phyloP scores from a whole-genome alignment of 2,113 vertebrate genomes.

The Puffinus mauretanicus region DNA sequence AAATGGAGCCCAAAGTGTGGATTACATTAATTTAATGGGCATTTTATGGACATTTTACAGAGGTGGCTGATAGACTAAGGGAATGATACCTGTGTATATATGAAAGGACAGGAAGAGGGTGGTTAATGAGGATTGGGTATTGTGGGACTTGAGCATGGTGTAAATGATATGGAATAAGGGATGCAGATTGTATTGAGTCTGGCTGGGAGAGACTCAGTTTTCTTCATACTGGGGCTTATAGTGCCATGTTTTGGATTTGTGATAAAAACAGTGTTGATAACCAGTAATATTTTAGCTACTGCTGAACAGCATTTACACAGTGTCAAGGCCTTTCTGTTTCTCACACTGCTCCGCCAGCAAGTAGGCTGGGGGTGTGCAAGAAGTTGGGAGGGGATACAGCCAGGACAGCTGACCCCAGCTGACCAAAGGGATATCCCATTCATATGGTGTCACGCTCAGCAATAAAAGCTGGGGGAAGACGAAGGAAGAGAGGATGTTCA shows the following conservation, averaged over 20 bases:
- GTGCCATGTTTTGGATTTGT: background rate
- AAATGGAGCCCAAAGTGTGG: background rate
- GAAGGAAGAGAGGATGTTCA: no score
- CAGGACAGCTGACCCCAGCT: no score
- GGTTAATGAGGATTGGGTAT: background rate
- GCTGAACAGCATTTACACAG: background rate
- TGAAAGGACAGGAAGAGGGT: background rate
- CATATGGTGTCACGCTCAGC: no score
- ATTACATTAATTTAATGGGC: background rate
- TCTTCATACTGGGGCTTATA: background rate
- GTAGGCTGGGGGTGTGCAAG: background rate
- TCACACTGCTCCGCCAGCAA: background rate
- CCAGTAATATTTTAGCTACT: background rate
- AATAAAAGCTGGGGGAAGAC: no score
- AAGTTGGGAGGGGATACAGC: no score
- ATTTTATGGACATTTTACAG: background rate
- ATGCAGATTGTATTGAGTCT: background rate
- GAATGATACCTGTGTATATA: background rate
- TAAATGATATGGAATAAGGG: background rate
- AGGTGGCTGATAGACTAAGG: background rate
- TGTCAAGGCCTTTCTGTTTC: background rate
- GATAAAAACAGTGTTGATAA: background rate
- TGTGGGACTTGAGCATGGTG: background rate
- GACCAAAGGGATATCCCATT: no score
- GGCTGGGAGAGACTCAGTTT: background rate